These are phyloP conservation scores for Chrysolina haemoptera DNA, from an alignment of 2,888 invertebrate genomes.

Conservation along the genomic window DNA sequence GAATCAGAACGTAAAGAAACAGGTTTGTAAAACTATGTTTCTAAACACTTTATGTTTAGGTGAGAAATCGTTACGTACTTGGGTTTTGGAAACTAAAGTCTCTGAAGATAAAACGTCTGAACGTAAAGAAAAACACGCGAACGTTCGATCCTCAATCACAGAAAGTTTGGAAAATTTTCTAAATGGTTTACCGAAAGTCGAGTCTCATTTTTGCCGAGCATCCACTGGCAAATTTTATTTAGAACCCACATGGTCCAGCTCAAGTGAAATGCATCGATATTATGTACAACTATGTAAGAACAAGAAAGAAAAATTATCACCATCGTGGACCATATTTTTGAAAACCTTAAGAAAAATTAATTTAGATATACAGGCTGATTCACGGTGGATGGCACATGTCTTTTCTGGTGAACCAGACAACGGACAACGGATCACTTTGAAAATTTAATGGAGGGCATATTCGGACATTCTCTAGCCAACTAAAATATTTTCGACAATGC, in stretches of 20 bases:
- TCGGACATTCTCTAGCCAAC: no score
- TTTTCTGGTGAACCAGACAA: no score
- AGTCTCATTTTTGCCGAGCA: not conserved
- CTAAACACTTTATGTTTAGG: conserved; percentile 5
- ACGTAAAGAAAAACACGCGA: not conserved
- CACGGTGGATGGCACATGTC: no score
- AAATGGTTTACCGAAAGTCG: conserved; percentile 1
- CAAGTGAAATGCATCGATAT: conserved; percentile 4
- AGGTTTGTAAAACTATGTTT: conserved; percentile 11
- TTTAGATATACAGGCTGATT: no score
- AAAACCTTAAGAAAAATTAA: not conserved
- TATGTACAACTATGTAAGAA: not conserved
- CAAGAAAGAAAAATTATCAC: not conserved
- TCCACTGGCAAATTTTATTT: conserved; percentile 1
- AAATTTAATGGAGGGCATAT: no score
- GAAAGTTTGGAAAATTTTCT: not conserved
- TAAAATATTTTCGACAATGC: no score
- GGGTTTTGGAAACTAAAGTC: conserved; percentile 4
- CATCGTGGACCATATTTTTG: not conserved
- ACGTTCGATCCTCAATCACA: conserved; percentile 2
- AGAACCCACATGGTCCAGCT: conserved; percentile 7
- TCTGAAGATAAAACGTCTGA: not conserved
- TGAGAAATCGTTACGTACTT: conserved; percentile 4
- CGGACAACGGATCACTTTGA: no score
- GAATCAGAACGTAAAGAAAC: conserved; percentile 8